Conservation (phyloP, 1,140 invertebrate genomes). For the Papilio polyxenes region DNA sequence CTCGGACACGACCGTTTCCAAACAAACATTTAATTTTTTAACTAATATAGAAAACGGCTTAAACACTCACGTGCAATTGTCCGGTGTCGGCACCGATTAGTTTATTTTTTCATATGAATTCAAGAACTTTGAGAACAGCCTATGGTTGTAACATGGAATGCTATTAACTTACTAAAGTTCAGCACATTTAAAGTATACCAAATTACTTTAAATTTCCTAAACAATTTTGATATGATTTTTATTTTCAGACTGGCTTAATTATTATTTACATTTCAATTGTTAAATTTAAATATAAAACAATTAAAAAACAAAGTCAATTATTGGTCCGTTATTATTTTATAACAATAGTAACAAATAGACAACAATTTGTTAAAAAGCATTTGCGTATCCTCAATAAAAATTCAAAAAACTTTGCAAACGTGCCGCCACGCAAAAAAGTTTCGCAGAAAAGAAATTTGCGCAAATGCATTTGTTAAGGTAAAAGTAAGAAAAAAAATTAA, state of each 20-base stretch:
- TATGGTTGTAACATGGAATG: too few species aligned
- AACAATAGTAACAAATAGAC: not conserved
- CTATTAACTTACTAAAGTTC: too few species aligned
- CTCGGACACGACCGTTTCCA: too few species aligned
- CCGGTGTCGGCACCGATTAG: too few species aligned
- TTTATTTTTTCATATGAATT: too few species aligned
- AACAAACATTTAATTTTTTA: too few species aligned
- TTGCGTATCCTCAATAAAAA: constrained; percentile 18
- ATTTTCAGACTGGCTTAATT: not conserved
- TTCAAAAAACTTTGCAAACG: constrained; percentile 47
- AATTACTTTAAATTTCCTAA: too few species aligned
- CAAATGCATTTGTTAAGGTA: constrained; percentile 43
- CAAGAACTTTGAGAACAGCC: too few species aligned
- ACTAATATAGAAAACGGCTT: too few species aligned
- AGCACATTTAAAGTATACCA: too few species aligned
- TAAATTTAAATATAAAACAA: not conserved
- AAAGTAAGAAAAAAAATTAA: constrained; percentile 29
- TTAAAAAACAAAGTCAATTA: not conserved
- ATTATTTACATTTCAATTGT: not conserved
- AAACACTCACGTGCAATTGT: too few species aligned
- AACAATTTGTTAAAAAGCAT: not conserved
- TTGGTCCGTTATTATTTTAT: constrained; percentile 21
- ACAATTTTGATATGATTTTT: not conserved
- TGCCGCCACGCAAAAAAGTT: constrained; percentile 45
- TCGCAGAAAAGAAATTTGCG: constrained; percentile 66